phyloP scores from a whole-genome alignment of 2,888 invertebrate species.

The Heteropelma amictum region DNA sequence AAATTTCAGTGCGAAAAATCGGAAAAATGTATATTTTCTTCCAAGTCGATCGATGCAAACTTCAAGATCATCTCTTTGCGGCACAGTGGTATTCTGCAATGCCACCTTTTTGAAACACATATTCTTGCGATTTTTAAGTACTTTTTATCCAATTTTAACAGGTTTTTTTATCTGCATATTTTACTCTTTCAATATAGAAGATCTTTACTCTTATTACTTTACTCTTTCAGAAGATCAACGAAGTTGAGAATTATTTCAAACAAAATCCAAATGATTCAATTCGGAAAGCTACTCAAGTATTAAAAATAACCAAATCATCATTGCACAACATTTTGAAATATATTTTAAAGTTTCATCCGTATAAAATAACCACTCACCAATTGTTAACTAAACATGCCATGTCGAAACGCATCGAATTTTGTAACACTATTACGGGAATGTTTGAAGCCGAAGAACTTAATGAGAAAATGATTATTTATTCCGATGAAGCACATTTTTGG shows the following conservation, averaged over 20 bases:
- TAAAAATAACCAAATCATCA: background rate
- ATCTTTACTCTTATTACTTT: too few relatives aligned
- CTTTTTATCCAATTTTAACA: too few relatives aligned
- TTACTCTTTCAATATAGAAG: too few relatives aligned
- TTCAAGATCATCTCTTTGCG: too few relatives aligned
- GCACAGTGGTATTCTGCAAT: too few relatives aligned
- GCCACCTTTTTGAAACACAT: too few relatives aligned
- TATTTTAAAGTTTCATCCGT: background rate
- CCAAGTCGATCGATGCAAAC: too few relatives aligned
- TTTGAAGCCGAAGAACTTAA: background rate
- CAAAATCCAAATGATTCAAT: background rate
- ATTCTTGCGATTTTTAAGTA: too few relatives aligned
- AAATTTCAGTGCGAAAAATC: too few relatives aligned
- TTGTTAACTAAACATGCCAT: background rate
- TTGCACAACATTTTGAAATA: background rate
- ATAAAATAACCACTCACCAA: background rate
- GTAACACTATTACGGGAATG: background rate
- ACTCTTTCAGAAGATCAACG: background rate
- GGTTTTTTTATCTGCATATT: too few relatives aligned
- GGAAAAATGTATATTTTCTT: too few relatives aligned
- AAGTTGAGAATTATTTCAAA: background rate
- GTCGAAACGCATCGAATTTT: background rate
- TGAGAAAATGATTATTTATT: background rate
- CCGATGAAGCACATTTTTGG: conserved; percentile 18
- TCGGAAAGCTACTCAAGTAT: background rate